phyloP scores from a whole-genome alignment of 1,140 invertebrate genomes.

The Drosophila quadrilineata region DNA sequence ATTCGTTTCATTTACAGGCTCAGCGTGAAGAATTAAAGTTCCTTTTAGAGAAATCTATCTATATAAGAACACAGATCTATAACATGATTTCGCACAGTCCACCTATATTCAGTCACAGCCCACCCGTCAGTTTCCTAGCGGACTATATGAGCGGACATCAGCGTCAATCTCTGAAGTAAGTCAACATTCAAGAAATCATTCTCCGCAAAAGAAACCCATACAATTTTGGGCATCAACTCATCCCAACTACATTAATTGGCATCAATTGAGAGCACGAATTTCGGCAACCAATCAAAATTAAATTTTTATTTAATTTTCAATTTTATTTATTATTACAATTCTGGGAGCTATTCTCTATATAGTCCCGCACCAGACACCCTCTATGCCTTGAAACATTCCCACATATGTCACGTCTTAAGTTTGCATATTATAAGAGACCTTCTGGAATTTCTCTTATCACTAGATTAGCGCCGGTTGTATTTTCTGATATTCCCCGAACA shows the following conservation, averaged over 20 bases:
- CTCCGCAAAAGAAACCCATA: neutral
- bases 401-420: constrained; percentile 17
- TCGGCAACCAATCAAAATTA: constrained; percentile 41
- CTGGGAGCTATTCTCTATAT: neutral
- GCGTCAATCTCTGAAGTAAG: constrained; percentile 75
- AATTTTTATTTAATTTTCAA: constrained; percentile 18
- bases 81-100: constrained; percentile 86
- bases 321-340: neutral
- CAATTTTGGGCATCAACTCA: constrained; percentile 17
- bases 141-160: constrained; percentile 82
- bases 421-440: constrained; percentile 5
- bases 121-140: constrained; percentile 84
- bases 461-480: constrained; percentile 36
- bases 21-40: constrained; percentile 45
- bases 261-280: constrained; percentile 32
- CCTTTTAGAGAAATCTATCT: constrained; percentile 56
- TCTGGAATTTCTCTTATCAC: constrained; percentile 51
- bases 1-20: constrained; percentile 51
- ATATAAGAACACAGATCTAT: constrained; percentile 51
- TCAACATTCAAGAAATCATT: constrained; percentile 15
- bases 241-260: constrained; percentile 49
- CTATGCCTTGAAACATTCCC: neutral
- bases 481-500: constrained; percentile 41
- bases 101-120: constrained; percentile 86
- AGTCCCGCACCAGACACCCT: constrained; percentile 16